Percentiles rank a stretch among this genome's conserved stretches.
These are phyloP conservation scores for Lutraria lutraria DNA, from an alignment of 2,888 invertebrate genomes.

Conservation along the genomic window DNA sequence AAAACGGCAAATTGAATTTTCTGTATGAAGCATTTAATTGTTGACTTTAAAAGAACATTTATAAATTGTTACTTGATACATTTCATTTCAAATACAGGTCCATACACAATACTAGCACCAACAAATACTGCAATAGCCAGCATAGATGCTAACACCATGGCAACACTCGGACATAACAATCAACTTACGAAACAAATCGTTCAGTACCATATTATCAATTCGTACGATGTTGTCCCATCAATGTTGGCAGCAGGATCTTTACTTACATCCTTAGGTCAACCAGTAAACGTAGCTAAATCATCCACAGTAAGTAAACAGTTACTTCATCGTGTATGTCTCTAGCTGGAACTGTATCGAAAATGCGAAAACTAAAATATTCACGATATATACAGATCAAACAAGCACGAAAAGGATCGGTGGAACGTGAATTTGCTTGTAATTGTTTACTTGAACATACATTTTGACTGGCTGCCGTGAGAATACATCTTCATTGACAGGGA, in stretches of 20 bases:
- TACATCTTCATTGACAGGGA: too few relatives aligned
- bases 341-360: too few relatives aligned
- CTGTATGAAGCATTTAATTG: too few relatives aligned
- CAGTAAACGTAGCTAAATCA: conserved; percentile 18
- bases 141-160: conserved; percentile 36
- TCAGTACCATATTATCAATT: conserved; percentile 49
- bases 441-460: too few relatives aligned
- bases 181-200: conserved; percentile 39
- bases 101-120: conserved; percentile 60
- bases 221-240: conserved; percentile 41
- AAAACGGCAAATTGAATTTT: too few relatives aligned
- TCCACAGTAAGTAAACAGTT: conserved; percentile 11
- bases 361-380: too few relatives aligned
- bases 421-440: too few relatives aligned
- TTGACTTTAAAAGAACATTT: too few relatives aligned
- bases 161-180: conserved; percentile 13
- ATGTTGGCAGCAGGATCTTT: conserved; percentile 3
- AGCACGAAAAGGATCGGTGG: too few relatives aligned
- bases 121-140: conserved; percentile 48
- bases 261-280: conserved; percentile 50
- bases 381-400: too few relatives aligned
- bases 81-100: conserved; percentile 38
- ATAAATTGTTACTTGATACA: too few relatives aligned
- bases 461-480: too few relatives aligned
- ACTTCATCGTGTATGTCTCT: neutral